These are phyloP conservation scores for Acrocephalus scirpaceus DNA, from an alignment of 2,797 vertebrate species.

Conservation along the genomic window DNA sequence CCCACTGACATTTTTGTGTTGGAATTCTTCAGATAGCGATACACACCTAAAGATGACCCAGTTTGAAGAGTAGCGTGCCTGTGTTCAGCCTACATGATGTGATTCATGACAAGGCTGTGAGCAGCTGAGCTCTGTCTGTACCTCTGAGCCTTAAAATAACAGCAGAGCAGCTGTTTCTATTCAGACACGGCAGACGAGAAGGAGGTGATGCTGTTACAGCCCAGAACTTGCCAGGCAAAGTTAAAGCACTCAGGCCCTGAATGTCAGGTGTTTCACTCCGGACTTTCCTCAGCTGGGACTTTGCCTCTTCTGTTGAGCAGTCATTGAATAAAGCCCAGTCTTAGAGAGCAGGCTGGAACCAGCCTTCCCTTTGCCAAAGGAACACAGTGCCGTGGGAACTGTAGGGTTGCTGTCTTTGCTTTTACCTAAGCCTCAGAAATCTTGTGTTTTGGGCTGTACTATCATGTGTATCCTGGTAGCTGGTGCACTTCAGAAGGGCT, in stretches of 20 bases:
- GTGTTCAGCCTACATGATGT: background rate
- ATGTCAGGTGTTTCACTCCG: background rate
- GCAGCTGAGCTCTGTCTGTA: constrained; percentile 40
- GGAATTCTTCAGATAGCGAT: background rate
- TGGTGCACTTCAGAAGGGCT: background rate
- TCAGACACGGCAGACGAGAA: background rate
- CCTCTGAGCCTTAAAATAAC: constrained; percentile 24
- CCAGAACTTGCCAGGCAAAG: background rate
- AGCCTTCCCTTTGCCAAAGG: background rate
- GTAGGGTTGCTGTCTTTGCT: background rate
- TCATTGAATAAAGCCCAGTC: background rate
- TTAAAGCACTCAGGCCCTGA: background rate
- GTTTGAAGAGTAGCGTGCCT: background rate
- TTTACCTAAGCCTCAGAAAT: background rate
- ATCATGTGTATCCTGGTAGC: background rate
- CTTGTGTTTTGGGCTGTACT: background rate
- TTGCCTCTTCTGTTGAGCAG: background rate
- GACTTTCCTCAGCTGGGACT: background rate
- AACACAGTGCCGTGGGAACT: background rate
- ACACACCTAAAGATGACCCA: constrained; percentile 17
- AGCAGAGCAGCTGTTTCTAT: constrained; percentile 1
- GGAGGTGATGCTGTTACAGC: background rate
- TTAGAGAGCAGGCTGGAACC: background rate
- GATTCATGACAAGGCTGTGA: constrained; percentile 38
- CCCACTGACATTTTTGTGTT: background rate